Evolutionary conservation across 2,888 invertebrate genomes (phyloP).

Genomic region (Camptogramma bilineatum): DNA sequence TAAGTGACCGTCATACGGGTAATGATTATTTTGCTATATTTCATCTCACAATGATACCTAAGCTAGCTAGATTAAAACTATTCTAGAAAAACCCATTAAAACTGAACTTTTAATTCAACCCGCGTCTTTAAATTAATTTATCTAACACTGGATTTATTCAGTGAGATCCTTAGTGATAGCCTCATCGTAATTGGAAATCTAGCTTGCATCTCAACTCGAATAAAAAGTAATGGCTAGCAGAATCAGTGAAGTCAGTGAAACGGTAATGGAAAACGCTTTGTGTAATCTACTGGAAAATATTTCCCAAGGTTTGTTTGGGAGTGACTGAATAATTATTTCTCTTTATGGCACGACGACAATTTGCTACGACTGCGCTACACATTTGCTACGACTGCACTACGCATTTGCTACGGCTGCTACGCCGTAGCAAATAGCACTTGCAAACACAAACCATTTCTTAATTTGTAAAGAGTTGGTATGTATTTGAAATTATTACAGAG

Average conservation of each 20-base stretch:
- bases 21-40: no score
- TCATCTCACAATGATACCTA: no score
- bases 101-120: neutral
- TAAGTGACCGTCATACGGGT: no score
- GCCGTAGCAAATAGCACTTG: neutral
- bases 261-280: conserved; percentile 11
- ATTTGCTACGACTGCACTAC: neutral
- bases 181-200: conserved; percentile 10
- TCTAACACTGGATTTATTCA: neutral
- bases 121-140: neutral
- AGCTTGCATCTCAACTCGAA: conserved; percentile 10
- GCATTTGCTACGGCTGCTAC: neutral
- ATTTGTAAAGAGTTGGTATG: no score
- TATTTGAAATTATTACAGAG: no score
- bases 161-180: neutral
- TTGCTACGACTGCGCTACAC: neutral
- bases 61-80: no score
- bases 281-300: conserved; percentile 1
- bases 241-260: conserved; percentile 7
- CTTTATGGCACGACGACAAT: neutral
- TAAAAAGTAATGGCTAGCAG: conserved; percentile 11
- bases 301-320: neutral
- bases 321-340: conserved; percentile 2
- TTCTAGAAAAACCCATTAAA: neutral
- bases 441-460: neutral